A percentile compares a stretch with the other conserved stretches of the same genome.
phyloP scores from a whole-genome alignment of 2,113 vertebrate genomes.

The Sus scrofa region T2T-Sscrofa CM000821.6:52430001-52430500 shows the following conservation, averaged over 20 bases:
- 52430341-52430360: not conserved
- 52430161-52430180: not conserved
- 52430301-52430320: not conserved
- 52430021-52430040: not conserved
- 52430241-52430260: not conserved
- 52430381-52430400: not conserved
- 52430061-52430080: not conserved
- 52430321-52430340: not conserved
- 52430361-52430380: not conserved
- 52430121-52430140: not conserved
- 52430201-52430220: not conserved
- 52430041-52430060: not conserved
- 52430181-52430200: not conserved
- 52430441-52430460: not conserved
- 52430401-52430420: not conserved
- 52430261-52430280: not conserved
- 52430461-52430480: not conserved
- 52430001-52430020: not conserved
- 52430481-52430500: not conserved
- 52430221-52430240: not conserved
- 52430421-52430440: not conserved
- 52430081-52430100: not conserved
- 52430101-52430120: not conserved
- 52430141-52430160: not conserved
- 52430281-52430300: not conserved